A percentile compares a stretch with the other conserved stretches of the same genome.
Conservation (phyloP, 1,140 invertebrate species). For the Bombyx mori region ASM3026992v2 NC_085129.1:16517001-16517500, state of each 20-base stretch:
- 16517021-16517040: conserved; percentile 58
- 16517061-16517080: conserved; percentile 47
- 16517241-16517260: conserved; percentile 65
- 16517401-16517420: conserved; percentile 48
- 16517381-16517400: conserved; percentile 45
- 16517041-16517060: conserved; percentile 60
- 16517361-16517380: conserved; percentile 52
- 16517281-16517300: conserved; percentile 31
- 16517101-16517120: conserved; percentile 33
- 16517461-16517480: conserved; percentile 33
- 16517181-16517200: conserved; percentile 38
- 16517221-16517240: conserved; percentile 66
- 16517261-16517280: conserved; percentile 44
- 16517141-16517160: conserved; percentile 57
- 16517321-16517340: conserved; percentile 54
- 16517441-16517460: conserved; percentile 53
- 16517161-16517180: conserved; percentile 33
- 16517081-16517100: conserved; percentile 34
- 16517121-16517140: conserved; percentile 29
- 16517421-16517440: conserved; percentile 58
- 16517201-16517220: conserved; percentile 54
- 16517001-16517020: conserved; percentile 65
- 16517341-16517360: conserved; percentile 43
- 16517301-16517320: conserved; percentile 26
- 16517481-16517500: conserved; percentile 3